Evolutionary conservation across 2,888 invertebrate genomes (phyloP).

Genomic region (Drosophila barbarae): DNA sequence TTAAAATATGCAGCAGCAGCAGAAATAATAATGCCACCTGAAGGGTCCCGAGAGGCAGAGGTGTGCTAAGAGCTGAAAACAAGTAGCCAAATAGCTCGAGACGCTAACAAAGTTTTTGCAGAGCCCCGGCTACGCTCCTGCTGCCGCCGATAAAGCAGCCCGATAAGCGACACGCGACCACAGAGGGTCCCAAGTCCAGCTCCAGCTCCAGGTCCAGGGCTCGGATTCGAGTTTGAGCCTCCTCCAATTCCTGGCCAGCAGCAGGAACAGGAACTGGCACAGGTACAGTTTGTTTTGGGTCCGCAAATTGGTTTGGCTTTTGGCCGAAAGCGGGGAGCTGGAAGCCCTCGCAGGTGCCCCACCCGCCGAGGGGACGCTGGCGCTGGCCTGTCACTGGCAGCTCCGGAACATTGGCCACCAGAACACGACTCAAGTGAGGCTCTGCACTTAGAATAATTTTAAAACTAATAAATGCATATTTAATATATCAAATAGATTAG

Average conservation of each 20-base stretch:
- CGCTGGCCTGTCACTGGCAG: constrained; percentile 61
- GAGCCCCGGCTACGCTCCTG: constrained; percentile 22
- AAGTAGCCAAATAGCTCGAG: constrained; percentile 72
- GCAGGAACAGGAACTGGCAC: constrained; percentile 21
- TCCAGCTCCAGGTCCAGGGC: constrained; percentile 9
- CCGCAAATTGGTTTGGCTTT: constrained; percentile 69
- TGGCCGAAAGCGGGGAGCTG: constrained; percentile 11
- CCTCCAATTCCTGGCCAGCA: constrained; percentile 4
- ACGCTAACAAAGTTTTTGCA: constrained; percentile 64
- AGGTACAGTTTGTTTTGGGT: constrained; percentile 68
- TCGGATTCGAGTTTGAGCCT: constrained; percentile 13
- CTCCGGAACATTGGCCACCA: constrained; percentile 53
- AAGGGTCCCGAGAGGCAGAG: constrained; percentile 23
- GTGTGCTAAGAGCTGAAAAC: constrained; percentile 54
- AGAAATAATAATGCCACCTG: constrained; percentile 56
- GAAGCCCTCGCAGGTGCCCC: constrained; percentile 26
- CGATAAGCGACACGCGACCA: constrained; percentile 75
- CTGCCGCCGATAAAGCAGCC: constrained; percentile 54
- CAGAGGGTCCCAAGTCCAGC: constrained; percentile 26
- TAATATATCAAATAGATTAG: background rate
- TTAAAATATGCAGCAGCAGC: constrained; percentile 67
- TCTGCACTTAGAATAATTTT: background rate
- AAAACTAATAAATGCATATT: background rate
- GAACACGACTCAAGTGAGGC: constrained; percentile 47
- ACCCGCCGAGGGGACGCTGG: constrained; percentile 12